Evolutionary conservation across 1,140 invertebrate genomes (phyloP), one percentile per base, ranked within the genome.

Genomic region (Lasioglossum albipes): DNA sequence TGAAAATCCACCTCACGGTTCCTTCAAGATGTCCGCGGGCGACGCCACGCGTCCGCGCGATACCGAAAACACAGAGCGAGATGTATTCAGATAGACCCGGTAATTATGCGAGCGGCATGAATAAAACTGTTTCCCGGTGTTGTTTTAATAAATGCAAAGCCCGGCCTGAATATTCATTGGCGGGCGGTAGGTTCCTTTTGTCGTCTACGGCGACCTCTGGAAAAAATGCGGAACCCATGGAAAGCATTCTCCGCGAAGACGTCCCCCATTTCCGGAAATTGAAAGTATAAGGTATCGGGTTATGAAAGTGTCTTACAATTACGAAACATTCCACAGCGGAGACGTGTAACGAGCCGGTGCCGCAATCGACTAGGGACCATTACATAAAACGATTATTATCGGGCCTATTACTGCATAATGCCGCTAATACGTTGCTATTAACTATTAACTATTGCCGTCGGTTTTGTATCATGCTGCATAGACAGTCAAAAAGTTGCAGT

Each of bases 131-230:
- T 83, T 89, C 77, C 83, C 82, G 82, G 87, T 91, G 88, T 88
- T 88, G 90, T 91, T 91, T 91, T 91, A 92, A 92, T 92, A 91
- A 92, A 92, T 92, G 91, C 91, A 92, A 92, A 92, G 89, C 79
- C 83, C 79, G 70, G 73, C 79, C 81, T 92, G 91, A 92, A 92
- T 92, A 92, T 92, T 92, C 91, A 92, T 69, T 82, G 87, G 84
- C 71, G 87, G 86, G 89, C 88, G 87, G 91, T 90, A 88, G 87
- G 91, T 89, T 92, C 90, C 91, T 92, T 91, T 91, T 92, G 89
- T 92, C 90, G 89, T 89, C 84, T 83, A 81, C 75, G 80, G 83
- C 73, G 57, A 52, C 41, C 6, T 54, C 45, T 66, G 45, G 69
- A 61, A 83, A 87, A 70, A 85, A 85, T 67, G 75, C 57, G 61